Percentiles rank a stretch among this genome's conserved stretches.
These are phyloP conservation scores for Camelus dromedarius DNA, from an alignment of 2,113 vertebrate species.

Conservation along the genomic window DNA sequence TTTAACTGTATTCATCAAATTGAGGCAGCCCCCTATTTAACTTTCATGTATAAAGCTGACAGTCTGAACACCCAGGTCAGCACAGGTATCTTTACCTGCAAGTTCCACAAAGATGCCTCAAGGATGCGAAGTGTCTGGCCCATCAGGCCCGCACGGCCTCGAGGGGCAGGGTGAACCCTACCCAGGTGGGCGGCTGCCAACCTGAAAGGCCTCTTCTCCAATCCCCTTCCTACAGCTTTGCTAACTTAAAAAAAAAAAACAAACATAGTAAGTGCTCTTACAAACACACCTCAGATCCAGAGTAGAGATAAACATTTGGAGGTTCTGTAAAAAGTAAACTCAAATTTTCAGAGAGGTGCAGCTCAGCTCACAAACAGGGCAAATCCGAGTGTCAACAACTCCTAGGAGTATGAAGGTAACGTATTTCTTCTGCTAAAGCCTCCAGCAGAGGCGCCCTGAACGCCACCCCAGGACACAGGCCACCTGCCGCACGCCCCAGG, in stretches of 20 bases:
- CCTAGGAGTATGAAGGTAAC: slow-evolving; percentile 37
- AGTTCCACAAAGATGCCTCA: neutral
- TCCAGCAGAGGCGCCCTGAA: slow-evolving; percentile 54
- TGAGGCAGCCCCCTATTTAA: neutral
- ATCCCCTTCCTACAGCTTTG: neutral
- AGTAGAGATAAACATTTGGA: neutral
- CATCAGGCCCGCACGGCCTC: accelerated
- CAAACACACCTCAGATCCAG: neutral
- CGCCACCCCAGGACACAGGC: neutral
- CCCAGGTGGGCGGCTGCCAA: neutral
- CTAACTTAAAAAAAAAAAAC: neutral
- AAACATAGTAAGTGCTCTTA: neutral
- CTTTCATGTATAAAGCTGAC: neutral
- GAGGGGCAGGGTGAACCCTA: neutral
- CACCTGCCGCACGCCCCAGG: slow-evolving; percentile 46
- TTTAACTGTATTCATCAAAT: neutral
- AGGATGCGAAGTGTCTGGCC: neutral
- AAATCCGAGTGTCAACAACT: neutral
- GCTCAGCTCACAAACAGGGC: neutral
- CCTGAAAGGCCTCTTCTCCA: neutral
- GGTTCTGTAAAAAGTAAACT: slow-evolving; percentile 15
- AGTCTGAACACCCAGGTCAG: neutral
- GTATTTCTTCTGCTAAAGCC: slow-evolving; percentile 58
- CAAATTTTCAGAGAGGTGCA: neutral
- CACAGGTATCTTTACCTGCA: neutral